phyloP scores from a whole-genome alignment of 2,888 invertebrate species.

The Plagodis pulveraria region DNA sequence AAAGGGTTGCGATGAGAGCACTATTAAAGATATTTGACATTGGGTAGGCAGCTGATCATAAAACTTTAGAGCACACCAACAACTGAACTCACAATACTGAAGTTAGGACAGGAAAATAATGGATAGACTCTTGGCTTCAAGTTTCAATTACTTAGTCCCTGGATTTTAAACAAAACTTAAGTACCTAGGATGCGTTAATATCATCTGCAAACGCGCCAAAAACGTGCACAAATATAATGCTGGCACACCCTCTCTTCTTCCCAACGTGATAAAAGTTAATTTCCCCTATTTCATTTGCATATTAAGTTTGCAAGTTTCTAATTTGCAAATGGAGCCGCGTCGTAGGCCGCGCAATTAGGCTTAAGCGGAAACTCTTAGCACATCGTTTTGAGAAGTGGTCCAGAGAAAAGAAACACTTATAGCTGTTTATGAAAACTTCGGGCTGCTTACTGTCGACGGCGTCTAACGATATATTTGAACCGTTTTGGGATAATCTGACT shows the following conservation, averaged over 20 bases:
- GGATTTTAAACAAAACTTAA: constrained; percentile 48
- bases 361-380: constrained; percentile 72
- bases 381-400: constrained; percentile 58
- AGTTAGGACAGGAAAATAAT: background rate
- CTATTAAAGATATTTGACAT: too few relatives aligned
- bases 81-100: too few relatives aligned
- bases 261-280: constrained; percentile 33
- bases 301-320: constrained; percentile 58
- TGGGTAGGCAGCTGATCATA: too few relatives aligned
- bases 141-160: constrained; percentile 47
- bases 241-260: constrained; percentile 29
- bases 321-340: constrained; percentile 82
- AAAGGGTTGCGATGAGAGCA: too few relatives aligned
- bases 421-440: constrained; percentile 27
- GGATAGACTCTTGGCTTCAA: background rate
- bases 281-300: constrained; percentile 35
- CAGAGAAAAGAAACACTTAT: constrained; percentile 50
- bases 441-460: constrained; percentile 13
- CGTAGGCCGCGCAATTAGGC: constrained; percentile 77
- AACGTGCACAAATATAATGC: constrained; percentile 20
- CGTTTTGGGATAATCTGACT: constrained; percentile 18
- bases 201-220: constrained; percentile 44
- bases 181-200: constrained; percentile 42
- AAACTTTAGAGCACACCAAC: too few relatives aligned
- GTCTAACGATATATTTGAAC: constrained; percentile 11